These are phyloP conservation scores for Harpagoxenus sublaevis DNA, from an alignment of 2,888 invertebrate genomes.

Conservation along the genomic window DNA sequence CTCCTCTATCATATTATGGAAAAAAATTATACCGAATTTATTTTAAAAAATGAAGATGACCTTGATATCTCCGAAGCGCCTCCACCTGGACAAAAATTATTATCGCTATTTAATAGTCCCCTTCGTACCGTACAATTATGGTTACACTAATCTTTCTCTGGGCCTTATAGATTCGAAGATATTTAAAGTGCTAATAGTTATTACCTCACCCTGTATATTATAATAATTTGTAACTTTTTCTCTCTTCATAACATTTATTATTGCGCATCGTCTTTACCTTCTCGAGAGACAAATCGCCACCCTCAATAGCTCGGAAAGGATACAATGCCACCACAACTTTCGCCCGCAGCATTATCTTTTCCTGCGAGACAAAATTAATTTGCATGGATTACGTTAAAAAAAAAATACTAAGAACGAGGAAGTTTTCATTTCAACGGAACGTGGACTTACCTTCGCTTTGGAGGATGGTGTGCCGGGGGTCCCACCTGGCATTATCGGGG, in stretches of 20 bases:
- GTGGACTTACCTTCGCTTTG: conserved; percentile 90
- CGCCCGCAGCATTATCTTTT: conserved; percentile 89
- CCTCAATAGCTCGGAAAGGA: conserved; percentile 96
- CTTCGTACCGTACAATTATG: too few species aligned
- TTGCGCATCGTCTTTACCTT: conserved; percentile 88
- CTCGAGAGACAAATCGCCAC: conserved; percentile 94
- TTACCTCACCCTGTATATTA: conserved; percentile 7
- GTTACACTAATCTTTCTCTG: too few species aligned
- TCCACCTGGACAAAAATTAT: too few species aligned
- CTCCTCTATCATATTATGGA: too few species aligned
- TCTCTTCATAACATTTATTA: conserved; percentile 3
- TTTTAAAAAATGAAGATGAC: too few species aligned
- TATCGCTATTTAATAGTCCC: too few species aligned
- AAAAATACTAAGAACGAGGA: neutral
- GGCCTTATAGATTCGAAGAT: too few species aligned
- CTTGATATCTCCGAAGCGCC: too few species aligned
- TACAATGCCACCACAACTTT: conserved; percentile 96
- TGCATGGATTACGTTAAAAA: neutral
- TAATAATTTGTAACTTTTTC: conserved; percentile 14
- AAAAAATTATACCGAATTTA: too few species aligned
- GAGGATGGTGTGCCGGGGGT: conserved; percentile 94
- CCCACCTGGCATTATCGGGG: conserved; percentile 91
- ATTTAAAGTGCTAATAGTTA: too few species aligned
- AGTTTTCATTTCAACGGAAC: neutral
- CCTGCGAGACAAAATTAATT: conserved; percentile 85